Conservation (phyloP, 2,888 invertebrate species). For the Spisula solida region DNA sequence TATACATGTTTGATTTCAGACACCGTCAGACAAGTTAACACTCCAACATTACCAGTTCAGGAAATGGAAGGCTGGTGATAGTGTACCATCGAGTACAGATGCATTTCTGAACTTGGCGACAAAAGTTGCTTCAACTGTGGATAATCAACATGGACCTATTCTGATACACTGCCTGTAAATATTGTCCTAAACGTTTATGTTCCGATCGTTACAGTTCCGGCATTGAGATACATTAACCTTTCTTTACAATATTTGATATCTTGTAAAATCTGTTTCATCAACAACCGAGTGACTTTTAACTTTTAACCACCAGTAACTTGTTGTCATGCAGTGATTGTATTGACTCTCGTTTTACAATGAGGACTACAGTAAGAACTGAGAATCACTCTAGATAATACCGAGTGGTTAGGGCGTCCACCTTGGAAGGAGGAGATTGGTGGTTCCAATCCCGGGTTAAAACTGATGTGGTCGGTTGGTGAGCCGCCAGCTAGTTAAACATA, state of each 20-base stretch:
- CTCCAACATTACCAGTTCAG: not conserved
- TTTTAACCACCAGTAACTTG: not conserved
- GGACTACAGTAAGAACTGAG: not conserved
- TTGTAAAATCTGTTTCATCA: not conserved
- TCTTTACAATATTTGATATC: too few species aligned
- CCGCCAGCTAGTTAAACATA: too few species aligned
- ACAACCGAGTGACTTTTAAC: too few species aligned
- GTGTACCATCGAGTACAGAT: not conserved
- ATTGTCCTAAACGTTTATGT: not conserved
- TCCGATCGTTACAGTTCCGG: not conserved
- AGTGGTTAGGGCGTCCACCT: too few species aligned
- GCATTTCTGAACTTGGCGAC: not conserved
- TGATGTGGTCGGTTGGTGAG: too few species aligned
- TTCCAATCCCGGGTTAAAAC: too few species aligned
- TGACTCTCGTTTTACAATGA: not conserved
- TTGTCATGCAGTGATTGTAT: too few species aligned
- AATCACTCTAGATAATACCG: not conserved
- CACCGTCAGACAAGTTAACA: not conserved
- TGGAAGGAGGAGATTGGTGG: too few species aligned
- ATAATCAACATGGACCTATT: not conserved
- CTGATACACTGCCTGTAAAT: slow-evolving; percentile 1
- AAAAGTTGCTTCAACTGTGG: not conserved
- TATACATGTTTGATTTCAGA: not conserved
- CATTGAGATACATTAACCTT: too few species aligned
- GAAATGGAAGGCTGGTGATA: not conserved